phyloP scores from a whole-genome alignment of 2,113 vertebrate species.

The Opisthocomus hoazin region DNA sequence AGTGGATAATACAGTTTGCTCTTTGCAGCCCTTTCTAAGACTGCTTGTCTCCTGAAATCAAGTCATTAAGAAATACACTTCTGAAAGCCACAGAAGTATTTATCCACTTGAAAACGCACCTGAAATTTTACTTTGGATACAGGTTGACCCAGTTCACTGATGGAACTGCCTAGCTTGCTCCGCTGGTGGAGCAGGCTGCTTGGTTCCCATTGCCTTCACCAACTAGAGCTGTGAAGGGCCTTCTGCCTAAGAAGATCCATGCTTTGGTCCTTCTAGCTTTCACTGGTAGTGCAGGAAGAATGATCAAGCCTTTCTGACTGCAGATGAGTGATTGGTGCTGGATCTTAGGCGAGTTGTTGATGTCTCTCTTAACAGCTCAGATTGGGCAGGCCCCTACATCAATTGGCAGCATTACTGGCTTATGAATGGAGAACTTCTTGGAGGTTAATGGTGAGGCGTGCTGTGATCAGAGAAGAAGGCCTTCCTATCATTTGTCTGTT shows the following conservation, averaged over 20 bases:
- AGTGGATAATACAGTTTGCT: not conserved
- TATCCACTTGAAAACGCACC: not conserved
- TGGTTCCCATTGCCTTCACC: not conserved
- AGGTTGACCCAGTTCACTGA: not conserved
- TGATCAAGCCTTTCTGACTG: not conserved
- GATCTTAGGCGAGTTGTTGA: not conserved
- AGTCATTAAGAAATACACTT: not conserved
- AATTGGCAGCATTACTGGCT: not conserved
- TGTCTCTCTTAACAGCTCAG: not conserved
- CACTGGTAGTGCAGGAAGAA: not conserved
- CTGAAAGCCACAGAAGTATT: not conserved
- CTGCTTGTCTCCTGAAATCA: not conserved
- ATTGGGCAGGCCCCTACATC: not conserved
- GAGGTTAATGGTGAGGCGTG: not conserved
- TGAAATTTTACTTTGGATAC: not conserved
- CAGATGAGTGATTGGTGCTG: not conserved
- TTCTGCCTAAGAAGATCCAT: not conserved
- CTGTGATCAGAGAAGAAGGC: not conserved
- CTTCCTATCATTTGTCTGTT: not conserved
- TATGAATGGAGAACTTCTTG: not conserved
- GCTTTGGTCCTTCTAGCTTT: not conserved
- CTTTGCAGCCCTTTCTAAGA: not conserved
- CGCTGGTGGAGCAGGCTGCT: not conserved
- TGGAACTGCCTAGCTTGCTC: not conserved
- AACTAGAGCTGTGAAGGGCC: rapidly evolving